phyloP scores from a whole-genome alignment of 2,113 vertebrate species.

The Eulemur rufifrons region DNA sequence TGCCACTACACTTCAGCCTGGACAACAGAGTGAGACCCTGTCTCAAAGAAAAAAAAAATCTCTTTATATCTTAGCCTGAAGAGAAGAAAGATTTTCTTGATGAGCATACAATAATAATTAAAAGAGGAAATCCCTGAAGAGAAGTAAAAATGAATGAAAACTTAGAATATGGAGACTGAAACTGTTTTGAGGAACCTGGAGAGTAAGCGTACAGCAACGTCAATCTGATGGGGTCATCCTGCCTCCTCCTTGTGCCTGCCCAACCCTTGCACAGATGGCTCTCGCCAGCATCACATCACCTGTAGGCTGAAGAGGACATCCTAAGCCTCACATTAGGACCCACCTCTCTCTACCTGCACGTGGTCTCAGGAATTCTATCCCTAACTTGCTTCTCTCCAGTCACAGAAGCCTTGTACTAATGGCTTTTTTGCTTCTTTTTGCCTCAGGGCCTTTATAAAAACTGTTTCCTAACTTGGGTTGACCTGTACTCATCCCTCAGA shows the following conservation, averaged over 20 bases:
- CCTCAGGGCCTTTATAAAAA: not conserved
- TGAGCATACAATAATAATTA: not conserved
- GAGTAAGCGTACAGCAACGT: not conserved
- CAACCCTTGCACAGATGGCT: not conserved
- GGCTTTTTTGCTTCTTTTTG: not conserved
- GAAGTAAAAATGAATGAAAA: not conserved
- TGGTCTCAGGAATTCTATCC: not conserved
- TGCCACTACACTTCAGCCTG: too few relatives aligned
- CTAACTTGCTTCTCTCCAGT: not conserved
- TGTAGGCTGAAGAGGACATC: not conserved
- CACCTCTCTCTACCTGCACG: not conserved
- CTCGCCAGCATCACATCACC: not conserved
- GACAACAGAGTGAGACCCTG: too few relatives aligned
- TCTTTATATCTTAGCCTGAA: not conserved
- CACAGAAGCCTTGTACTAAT: not conserved
- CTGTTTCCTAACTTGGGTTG: not conserved
- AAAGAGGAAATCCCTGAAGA: not conserved
- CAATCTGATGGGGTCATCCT: not conserved
- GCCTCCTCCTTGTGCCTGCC: not conserved
- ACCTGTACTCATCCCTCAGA: not conserved
- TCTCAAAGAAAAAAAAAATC: not conserved
- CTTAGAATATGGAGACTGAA: not conserved
- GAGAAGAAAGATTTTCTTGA: not conserved
- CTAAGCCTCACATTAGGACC: not conserved
- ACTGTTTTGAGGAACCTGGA: not conserved